Base-by-base conservation (phyloP, 2,797 vertebrate species). In the Nannoperca obscura region DNA sequence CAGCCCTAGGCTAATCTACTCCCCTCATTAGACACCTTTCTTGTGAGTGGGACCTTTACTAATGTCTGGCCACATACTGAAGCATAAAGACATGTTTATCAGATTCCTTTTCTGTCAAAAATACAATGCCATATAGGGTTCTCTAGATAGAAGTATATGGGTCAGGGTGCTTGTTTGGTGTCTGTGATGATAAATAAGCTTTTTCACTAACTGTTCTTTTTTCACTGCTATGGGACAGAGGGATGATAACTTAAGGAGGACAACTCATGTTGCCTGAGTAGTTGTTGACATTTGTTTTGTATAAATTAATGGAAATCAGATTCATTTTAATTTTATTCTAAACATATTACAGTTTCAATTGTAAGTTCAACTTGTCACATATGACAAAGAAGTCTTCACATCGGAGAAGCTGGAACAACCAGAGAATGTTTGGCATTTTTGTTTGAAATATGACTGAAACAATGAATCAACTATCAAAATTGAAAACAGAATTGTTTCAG, bases 1-100 rank as follows among this genome's bases (percentile, higher is more conserved):
- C 73, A 52, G 79, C 78, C 85, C 22, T 1, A 38, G 81, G 86
- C 81, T 55, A 40, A 62, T 53, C 60, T 10, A 17, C 61, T 72
- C 22, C 53, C 46, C 53, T 83, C 59, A 82, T 84, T 81, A 79
- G 59, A 75, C 24, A 54, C 55, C 27, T 42, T 20, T 55, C 54
- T 61, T 54, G 17, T 70, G 63, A 85, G 42, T 12, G 65, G 57
- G 11, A 55, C n/a, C n/a, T 74, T 47, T 68, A 22, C 50, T 40
- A n/a, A 36, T 81, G 27, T 81, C 66, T 57, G 12, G 20, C 57
- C 36, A n/a, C n/a, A 38, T 52, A 30, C n/a, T 55, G 8, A 17
- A 57, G 19, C 12, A 34, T 12, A 44, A 24, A 55, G 15, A 22
- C 1, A 7, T 11, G 4, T 65, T 59, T 20, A 58, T 63, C 47